These are phyloP conservation scores for Poeciliopsis gracilis DNA, from an alignment of 2,797 vertebrate species.

Conservation along the genomic window DNA sequence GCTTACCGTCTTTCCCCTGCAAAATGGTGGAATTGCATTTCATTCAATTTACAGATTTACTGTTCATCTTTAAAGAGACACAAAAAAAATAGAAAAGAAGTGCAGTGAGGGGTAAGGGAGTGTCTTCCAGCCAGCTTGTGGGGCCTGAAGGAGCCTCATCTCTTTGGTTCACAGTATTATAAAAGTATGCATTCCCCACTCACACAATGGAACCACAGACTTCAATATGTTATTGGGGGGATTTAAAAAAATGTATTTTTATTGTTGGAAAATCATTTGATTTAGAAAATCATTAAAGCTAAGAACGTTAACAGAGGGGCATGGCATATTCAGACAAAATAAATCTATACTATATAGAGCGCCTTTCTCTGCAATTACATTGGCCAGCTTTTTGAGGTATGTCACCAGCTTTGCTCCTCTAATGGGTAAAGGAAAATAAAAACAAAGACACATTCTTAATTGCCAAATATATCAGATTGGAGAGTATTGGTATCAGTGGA, in stretches of 20 bases:
- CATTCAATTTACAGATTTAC: slow-evolving; percentile 60
- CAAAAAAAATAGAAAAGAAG: slow-evolving; percentile 48
- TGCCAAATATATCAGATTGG: too few relatives aligned
- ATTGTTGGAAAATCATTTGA: not conserved
- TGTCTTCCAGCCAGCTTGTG: slow-evolving; percentile 41
- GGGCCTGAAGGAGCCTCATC: not conserved
- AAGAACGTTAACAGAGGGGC: not conserved
- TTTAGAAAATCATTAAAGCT: not conserved
- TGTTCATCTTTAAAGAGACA: slow-evolving; percentile 49
- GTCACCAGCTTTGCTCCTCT: not conserved
- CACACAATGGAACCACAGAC: not conserved
- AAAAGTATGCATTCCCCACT: not conserved
- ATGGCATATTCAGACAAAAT: not conserved
- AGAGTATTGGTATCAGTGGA: not conserved
- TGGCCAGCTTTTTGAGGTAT: too few relatives aligned
- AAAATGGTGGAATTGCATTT: slow-evolving; percentile 69
- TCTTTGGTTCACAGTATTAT: not conserved
- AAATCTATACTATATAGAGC: not conserved
- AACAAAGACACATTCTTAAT: too few relatives aligned
- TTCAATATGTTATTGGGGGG: not conserved
- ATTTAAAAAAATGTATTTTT: not conserved
- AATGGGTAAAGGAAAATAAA: not conserved
- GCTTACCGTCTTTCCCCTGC: slow-evolving; percentile 37
- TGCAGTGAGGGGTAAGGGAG: slow-evolving; percentile 64
- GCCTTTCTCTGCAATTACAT: too few relatives aligned